Conservation (phyloP, 2,888 invertebrate genomes). For the Conus canariensis region DNA sequence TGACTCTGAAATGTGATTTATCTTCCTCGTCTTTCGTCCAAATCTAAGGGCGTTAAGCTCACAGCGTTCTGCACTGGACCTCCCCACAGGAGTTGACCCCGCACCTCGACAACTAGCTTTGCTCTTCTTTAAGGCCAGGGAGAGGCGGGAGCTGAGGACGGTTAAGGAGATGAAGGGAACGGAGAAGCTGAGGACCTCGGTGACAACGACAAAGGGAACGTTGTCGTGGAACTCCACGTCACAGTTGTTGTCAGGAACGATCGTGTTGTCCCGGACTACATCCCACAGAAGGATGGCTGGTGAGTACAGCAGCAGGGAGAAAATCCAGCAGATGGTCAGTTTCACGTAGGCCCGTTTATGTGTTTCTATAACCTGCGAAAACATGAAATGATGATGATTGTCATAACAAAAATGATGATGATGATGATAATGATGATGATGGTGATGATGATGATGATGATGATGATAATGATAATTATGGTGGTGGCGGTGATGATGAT, state of each 20-base stretch:
- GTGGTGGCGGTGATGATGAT: no score
- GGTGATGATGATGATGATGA: no score
- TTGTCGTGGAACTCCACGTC: slow-evolving; percentile 64
- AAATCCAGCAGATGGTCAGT: slow-evolving; percentile 58
- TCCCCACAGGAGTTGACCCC: background rate
- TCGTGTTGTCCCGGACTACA: slow-evolving; percentile 56
- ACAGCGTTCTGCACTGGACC: background rate
- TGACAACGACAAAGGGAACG: slow-evolving; percentile 55
- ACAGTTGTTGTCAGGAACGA: slow-evolving; percentile 57
- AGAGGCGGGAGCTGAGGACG: slow-evolving; percentile 48
- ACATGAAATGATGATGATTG: background rate
- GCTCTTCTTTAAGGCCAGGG: background rate
- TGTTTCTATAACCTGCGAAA: slow-evolving; percentile 48
- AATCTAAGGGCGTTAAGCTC: background rate
- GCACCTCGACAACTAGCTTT: background rate
- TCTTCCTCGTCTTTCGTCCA: background rate
- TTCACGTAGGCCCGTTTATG: slow-evolving; percentile 47
- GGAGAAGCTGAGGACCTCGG: slow-evolving; percentile 61
- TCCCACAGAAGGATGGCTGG: slow-evolving; percentile 66
- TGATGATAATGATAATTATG: no score
- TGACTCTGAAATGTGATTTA: background rate
- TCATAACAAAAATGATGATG: no score
- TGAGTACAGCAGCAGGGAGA: slow-evolving; percentile 58
- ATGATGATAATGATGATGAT: no score
- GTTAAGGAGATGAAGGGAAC: slow-evolving; percentile 57